These are phyloP conservation scores for Heteropelma amictum DNA, from an alignment of 2,888 invertebrate genomes.

Conservation along the genomic window DNA sequence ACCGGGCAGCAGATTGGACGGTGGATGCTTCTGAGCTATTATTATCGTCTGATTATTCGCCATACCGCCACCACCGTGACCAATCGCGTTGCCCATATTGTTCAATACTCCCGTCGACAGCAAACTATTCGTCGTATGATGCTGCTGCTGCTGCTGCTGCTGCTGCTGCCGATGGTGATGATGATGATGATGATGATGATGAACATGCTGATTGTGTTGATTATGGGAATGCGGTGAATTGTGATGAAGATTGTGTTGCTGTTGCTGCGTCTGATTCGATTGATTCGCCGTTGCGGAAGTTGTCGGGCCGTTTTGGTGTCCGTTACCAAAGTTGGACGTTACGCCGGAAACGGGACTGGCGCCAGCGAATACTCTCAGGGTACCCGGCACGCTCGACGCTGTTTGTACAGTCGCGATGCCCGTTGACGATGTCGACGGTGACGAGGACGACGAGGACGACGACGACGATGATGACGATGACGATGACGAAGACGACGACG, in stretches of 20 bases:
- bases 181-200: conserved; percentile 36
- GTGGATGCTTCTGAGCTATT: conserved; percentile 75
- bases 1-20: conserved; percentile 74
- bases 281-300: conserved; percentile 58
- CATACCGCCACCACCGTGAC: conserved; percentile 43
- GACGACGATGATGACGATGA: conserved; percentile 6
- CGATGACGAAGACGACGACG: conserved; percentile 5
- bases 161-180: conserved; percentile 27
- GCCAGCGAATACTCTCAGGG: conserved; percentile 27
- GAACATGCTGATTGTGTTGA: conserved; percentile 27
- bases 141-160: conserved; percentile 60
- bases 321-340: conserved; percentile 74
- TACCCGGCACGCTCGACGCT: conserved; percentile 16
- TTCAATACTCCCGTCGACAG: conserved; percentile 36
- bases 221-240: conserved; percentile 47
- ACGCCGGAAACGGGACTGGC: conserved; percentile 50
- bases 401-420: conserved; percentile 13
- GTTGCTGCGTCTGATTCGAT: conserved; percentile 24
- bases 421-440: conserved; percentile 24
- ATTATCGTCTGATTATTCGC: conserved; percentile 72
- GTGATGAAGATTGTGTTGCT: conserved; percentile 45
- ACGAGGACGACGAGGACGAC: conserved; percentile 25
- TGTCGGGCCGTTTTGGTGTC: conserved; percentile 74
- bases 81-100: conserved; percentile 47
- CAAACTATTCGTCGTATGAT: conserved; percentile 40